Evolutionary conservation across 2,113 vertebrate species (phyloP).

Genomic region (Chrysemys picta): DNA sequence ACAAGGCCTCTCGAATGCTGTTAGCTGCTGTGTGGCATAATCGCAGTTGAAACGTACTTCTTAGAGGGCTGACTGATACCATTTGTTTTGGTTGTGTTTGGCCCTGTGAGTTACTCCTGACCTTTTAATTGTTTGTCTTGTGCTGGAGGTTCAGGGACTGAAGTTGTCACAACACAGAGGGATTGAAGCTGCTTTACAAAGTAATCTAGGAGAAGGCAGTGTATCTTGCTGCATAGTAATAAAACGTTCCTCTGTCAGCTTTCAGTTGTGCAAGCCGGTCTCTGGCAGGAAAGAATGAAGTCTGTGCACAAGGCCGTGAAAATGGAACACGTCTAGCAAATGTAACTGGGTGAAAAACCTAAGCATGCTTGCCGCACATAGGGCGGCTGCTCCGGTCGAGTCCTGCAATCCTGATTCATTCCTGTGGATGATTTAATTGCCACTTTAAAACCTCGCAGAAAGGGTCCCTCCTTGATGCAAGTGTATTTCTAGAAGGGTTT

Average conservation of each 20-base stretch:
- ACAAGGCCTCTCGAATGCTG: constrained; percentile 19
- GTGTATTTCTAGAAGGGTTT: not conserved
- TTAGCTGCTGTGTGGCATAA: constrained; percentile 50
- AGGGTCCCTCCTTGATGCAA: not conserved
- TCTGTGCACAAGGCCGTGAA: not conserved
- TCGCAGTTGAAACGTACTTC: constrained; percentile 31
- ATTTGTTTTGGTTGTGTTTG: not conserved
- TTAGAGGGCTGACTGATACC: constrained; percentile 26
- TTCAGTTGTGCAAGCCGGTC: not conserved
- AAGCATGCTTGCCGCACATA: not conserved
- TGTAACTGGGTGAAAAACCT: not conserved
- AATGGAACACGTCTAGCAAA: not conserved
- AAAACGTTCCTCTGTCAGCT: not conserved
- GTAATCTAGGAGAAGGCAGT: not conserved
- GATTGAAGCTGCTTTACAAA: constrained; percentile 36
- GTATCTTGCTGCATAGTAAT: constrained; percentile 2
- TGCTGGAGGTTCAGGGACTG: constrained; percentile 24
- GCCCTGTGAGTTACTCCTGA: not conserved
- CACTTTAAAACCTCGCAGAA: not conserved
- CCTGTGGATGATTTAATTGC: not conserved
- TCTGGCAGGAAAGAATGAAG: not conserved
- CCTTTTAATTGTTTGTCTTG: constrained; percentile 18
- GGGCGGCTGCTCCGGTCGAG: not conserved
- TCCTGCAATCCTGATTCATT: not conserved
- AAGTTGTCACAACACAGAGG: constrained; percentile 27